These are phyloP conservation scores for Gastrophryne carolinensis DNA, from an alignment of 2,797 vertebrate genomes.

Conservation along the genomic window DNA sequence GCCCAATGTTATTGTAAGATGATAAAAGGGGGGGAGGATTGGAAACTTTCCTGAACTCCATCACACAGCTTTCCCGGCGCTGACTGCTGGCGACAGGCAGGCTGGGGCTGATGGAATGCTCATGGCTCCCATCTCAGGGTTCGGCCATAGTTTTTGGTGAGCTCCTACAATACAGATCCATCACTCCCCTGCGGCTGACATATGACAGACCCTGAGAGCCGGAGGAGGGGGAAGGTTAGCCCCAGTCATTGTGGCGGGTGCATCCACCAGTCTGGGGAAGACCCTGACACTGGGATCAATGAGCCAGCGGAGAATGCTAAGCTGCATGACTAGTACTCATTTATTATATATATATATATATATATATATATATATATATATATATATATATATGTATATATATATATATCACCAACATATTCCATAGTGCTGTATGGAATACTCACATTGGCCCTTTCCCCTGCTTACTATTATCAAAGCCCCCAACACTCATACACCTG, in stretches of 20 bases:
- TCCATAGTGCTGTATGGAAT: background rate
- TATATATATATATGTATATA: too few species aligned
- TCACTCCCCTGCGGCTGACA: constrained; percentile 69
- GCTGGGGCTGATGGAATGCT: constrained; percentile 63
- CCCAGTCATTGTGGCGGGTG: constrained; percentile 13
- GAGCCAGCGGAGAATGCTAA: too few species aligned
- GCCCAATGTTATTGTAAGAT: constrained; percentile 58
- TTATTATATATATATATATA: too few species aligned
- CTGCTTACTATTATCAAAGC: too few species aligned
- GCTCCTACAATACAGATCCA: constrained; percentile 70
- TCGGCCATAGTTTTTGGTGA: constrained; percentile 56
- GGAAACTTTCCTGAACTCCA: constrained; percentile 52
- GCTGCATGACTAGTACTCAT: too few species aligned
- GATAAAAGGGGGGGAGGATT: constrained; percentile 15
- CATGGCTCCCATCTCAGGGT: constrained; percentile 64
- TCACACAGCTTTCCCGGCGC: background rate
- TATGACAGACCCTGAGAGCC: constrained; percentile 62
- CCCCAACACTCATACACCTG: too few species aligned
- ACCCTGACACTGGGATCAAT: constrained; percentile 9
- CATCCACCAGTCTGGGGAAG: constrained; percentile 13
- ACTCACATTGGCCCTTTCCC: too few species aligned
- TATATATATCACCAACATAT: background rate
- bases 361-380: too few species aligned
- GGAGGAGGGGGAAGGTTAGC: constrained; percentile 30
- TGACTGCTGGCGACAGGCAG: constrained; percentile 52